These are phyloP conservation scores for Dolomedes plantarius DNA, from an alignment of 2,888 invertebrate species.

Conservation along the genomic window DNA sequence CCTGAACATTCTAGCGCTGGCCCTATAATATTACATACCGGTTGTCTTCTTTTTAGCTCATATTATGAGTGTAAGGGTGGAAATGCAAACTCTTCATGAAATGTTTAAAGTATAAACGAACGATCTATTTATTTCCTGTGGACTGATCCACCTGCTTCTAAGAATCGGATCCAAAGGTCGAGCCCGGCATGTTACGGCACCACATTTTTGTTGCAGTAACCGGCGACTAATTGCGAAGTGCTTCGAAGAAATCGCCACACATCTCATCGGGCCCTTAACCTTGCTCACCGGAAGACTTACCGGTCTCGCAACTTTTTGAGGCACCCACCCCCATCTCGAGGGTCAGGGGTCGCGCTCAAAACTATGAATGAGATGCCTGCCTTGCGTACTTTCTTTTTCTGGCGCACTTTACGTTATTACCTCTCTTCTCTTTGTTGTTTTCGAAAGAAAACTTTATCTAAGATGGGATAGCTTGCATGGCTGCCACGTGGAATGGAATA, in stretches of 20 bases:
- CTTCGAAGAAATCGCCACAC: conserved; percentile 5
- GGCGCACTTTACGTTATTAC: conserved; percentile 26
- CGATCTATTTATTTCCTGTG: background rate
- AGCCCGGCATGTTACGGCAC: conserved; percentile 7
- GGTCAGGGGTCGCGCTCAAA: conserved; percentile 50
- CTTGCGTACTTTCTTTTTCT: conserved; percentile 39
- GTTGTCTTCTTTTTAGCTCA: no score
- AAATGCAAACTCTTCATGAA: no score
- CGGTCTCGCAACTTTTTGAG: conserved; percentile 62
- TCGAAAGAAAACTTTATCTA: background rate
- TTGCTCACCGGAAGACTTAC: conserved; percentile 66
- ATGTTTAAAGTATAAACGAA: no score
- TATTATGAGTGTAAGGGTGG: no score
- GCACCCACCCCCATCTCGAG: conserved; percentile 34
- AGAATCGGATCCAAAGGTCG: conserved; percentile 2
- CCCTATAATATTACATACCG: no score
- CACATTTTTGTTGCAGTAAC: background rate
- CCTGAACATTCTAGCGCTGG: no score
- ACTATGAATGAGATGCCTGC: conserved; percentile 56
- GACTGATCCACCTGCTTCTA: background rate
- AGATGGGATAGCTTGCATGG: background rate
- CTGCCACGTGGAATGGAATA: background rate
- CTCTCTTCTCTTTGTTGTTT: background rate
- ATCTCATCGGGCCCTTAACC: conserved; percentile 48
- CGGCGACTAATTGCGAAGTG: conserved; percentile 24